These are phyloP conservation scores for Zaprionus kolodkinae DNA, from an alignment of 1,140 invertebrate species.

Conservation along the genomic window DNA sequence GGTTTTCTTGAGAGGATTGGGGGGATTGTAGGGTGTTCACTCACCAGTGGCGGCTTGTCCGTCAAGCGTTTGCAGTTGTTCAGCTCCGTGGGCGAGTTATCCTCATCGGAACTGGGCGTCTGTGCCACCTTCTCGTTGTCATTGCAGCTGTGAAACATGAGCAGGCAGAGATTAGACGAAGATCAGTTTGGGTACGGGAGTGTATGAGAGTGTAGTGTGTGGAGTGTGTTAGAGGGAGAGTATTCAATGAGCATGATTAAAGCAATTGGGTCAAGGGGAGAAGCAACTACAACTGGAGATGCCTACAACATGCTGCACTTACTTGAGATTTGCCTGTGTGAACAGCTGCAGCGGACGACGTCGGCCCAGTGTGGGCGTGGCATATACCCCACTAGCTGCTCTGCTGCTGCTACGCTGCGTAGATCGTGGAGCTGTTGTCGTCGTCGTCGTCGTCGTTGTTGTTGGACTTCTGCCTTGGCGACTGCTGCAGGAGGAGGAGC, in stretches of 20 bases:
- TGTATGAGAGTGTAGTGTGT: slow-evolving; percentile 5
- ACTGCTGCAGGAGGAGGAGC: slow-evolving; percentile 72
- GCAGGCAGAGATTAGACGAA: neutral
- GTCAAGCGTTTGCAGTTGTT: slow-evolving; percentile 91
- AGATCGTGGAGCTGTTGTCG: slow-evolving; percentile 16
- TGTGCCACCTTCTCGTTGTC: slow-evolving; percentile 79
- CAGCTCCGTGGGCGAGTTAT: slow-evolving; percentile 93
- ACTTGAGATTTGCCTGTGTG: slow-evolving; percentile 77
- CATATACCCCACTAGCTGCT: slow-evolving; percentile 13
- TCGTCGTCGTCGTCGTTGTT: slow-evolving; percentile 26
- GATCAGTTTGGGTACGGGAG: neutral
- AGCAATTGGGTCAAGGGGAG: slow-evolving; percentile 28
- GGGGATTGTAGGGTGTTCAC: slow-evolving; percentile 23
- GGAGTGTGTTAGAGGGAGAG: neutral
- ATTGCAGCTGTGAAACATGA: slow-evolving; percentile 66
- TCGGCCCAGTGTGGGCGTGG: slow-evolving; percentile 63
- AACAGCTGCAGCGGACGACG: slow-evolving; percentile 76
- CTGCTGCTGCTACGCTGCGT: slow-evolving; percentile 1
- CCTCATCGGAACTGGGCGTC: slow-evolving; percentile 92
- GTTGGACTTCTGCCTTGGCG: slow-evolving; percentile 28
- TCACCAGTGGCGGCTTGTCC: slow-evolving; percentile 93
- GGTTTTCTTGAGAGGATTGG: slow-evolving; percentile 12
- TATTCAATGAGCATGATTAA: slow-evolving; percentile 61
- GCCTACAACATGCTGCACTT: slow-evolving; percentile 50
- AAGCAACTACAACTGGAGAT: neutral